phyloP scores from a whole-genome alignment of 1,140 invertebrate genomes.

The Plutomurus gul region DNA sequence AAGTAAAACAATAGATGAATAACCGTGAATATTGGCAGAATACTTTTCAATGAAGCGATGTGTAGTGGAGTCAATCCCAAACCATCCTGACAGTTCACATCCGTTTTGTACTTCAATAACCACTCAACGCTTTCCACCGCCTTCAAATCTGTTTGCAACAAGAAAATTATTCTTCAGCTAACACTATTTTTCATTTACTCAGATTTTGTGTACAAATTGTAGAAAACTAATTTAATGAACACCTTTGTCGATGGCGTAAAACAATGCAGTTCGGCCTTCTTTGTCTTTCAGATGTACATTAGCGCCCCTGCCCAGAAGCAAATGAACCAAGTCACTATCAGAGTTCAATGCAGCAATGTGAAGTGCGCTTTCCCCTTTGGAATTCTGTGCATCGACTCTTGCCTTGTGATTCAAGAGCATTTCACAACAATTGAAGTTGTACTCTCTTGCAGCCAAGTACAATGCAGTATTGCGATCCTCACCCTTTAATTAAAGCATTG shows the following conservation, averaged over 20 bases:
- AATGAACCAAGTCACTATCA: not conserved
- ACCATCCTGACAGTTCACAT: not conserved
- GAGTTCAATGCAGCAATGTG: slow-evolving; percentile 18
- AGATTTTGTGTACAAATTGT: not conserved
- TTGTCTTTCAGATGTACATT: slow-evolving; percentile 57
- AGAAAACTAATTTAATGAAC: not conserved
- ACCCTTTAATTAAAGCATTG: not conserved
- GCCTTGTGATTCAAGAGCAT: slow-evolving; percentile 66
- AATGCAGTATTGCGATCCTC: slow-evolving; percentile 15
- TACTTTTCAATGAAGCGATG: not conserved
- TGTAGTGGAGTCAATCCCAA: not conserved
- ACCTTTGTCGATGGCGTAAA: slow-evolving; percentile 67
- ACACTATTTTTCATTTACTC: not conserved
- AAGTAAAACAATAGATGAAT: not conserved
- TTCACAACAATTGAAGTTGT: not conserved
- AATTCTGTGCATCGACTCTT: slow-evolving; percentile 60
- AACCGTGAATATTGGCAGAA: not conserved
- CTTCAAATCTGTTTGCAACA: not conserved
- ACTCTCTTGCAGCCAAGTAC: slow-evolving; percentile 39
- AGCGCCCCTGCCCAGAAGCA: slow-evolving; percentile 12
- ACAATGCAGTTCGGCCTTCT: slow-evolving; percentile 64
- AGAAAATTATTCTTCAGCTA: too few relatives aligned
- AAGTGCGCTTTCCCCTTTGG: slow-evolving; percentile 15
- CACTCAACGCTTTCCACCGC: not conserved
- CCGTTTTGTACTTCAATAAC: not conserved